phyloP scores from a whole-genome alignment of 2,113 vertebrate genomes.

The Xiphias gladius region DNA sequence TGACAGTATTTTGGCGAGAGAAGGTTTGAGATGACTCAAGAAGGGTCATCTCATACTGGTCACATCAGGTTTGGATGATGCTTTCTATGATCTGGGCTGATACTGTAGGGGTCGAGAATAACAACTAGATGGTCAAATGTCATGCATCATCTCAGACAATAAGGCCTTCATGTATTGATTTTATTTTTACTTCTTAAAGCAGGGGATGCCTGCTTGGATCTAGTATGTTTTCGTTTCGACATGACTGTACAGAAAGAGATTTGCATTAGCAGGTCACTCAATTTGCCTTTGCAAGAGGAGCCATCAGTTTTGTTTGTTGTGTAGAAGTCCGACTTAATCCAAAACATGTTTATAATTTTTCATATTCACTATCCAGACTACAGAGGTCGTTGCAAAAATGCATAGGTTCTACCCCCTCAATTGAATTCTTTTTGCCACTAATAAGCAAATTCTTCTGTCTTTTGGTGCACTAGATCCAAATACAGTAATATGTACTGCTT shows the following conservation, averaged over 20 bases:
- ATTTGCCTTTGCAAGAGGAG: neutral
- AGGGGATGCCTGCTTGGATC: neutral
- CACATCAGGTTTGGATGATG: conserved; percentile 35
- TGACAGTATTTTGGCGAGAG: conserved; percentile 31
- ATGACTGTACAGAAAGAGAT: neutral
- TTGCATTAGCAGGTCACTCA: conserved; percentile 9
- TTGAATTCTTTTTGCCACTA: conserved; percentile 3
- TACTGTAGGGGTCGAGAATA: conserved; percentile 1
- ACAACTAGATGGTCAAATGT: conserved; percentile 43
- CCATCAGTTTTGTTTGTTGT: neutral
- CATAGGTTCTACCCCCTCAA: neutral
- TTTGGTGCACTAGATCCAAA: neutral
- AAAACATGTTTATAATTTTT: neutral
- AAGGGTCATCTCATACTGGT: conserved; percentile 27
- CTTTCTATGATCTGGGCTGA: conserved; percentile 37
- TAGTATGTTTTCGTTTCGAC: neutral
- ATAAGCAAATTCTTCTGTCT: neutral
- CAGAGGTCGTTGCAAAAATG: neutral
- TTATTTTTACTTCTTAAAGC: neutral
- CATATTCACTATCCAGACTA: neutral
- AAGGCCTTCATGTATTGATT: conserved; percentile 4
- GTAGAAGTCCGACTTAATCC: neutral
- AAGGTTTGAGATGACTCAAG: conserved; percentile 13
- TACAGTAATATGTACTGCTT: neutral
- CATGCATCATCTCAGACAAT: conserved; percentile 15